phyloP scores from a whole-genome alignment of 2,888 invertebrate genomes.

The Aphrophora alni region DNA sequence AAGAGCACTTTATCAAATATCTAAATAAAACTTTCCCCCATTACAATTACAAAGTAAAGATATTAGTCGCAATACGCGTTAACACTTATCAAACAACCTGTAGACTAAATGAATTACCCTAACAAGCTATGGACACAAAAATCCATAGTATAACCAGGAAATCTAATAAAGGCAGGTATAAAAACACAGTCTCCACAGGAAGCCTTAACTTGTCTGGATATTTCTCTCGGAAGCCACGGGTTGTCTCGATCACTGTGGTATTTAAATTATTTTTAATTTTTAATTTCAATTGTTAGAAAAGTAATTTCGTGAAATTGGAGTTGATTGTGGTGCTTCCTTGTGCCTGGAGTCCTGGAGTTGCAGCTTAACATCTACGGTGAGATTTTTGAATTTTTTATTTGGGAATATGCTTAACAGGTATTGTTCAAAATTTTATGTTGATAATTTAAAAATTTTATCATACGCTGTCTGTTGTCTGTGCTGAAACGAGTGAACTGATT shows the following conservation, averaged over 20 bases:
- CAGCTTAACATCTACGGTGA: constrained; percentile 19
- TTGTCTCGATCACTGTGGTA: no score
- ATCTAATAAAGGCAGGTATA: constrained; percentile 20
- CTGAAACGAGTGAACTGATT: neutral
- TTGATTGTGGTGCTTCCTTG: constrained; percentile 16
- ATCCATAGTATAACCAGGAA: neutral
- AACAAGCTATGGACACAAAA: neutral
- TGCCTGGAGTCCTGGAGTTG: constrained; percentile 41
- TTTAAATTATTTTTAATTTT: no score
- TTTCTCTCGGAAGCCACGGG: constrained; percentile 20
- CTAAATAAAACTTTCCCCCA: no score
- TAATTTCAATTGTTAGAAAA: neutral
- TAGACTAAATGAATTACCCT: neutral
- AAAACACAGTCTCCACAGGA: neutral
- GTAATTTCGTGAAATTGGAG: neutral
- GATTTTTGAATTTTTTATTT: neutral
- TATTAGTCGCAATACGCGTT: no score
- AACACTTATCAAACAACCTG: neutral
- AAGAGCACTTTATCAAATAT: no score
- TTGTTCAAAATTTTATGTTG: neutral
- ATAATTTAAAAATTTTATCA: neutral
- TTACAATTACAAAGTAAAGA: no score
- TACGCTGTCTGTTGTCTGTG: neutral
- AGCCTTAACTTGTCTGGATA: constrained; percentile 16
- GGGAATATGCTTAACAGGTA: no score